Evolutionary conservation across 2,797 vertebrate genomes (phyloP), one percentile per base, ranked within the genome.

Genomic region (Echeneis naucrates): DNA sequence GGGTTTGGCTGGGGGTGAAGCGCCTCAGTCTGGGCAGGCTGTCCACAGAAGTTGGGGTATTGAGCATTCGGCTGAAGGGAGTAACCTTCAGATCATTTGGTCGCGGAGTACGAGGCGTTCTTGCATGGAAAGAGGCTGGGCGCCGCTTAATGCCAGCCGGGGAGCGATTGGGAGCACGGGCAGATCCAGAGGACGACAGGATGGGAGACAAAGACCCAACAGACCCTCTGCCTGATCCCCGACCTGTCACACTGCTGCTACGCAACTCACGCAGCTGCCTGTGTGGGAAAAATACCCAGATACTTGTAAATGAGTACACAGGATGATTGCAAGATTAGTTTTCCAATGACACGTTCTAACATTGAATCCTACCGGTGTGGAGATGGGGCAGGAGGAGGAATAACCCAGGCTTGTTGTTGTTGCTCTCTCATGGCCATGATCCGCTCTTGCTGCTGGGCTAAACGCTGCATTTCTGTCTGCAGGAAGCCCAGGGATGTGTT

Each of bases 391-490:
- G 97, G 96, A 10, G 97, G 96, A 17, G 97, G 96, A 67, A 98
- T 96, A 75, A 96, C 96, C 98, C 97, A 99, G 45, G 96, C 80
- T 60, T 98, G 97, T 6, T 97, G 96, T 60, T 98, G 97, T 71
- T 98, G 83, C 19, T 92, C 98, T 33, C 97, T 95, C 96, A 98
- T 98, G 69, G 95, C 94, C 97, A 99, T 97, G 77, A 99, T 94
- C 89, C 92, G 95, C 82, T 99, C 98, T 90, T 99, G 98, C 90
- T 99, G 98, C 85, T 96, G 95, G 10, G 97, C 94, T 21, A 99
- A 86, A 52, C 98, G 96, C 75, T 98, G 97, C 98, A 99, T 99
- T 92, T 99, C 98, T 3, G 96, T 96, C 80, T 99, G 98, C 65
- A 99, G 93, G 77, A 97, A 96, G 80, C 95, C 94, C 67, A 99